These are phyloP conservation scores for Protobothrops flavoviridis DNA, from an alignment of 2,113 vertebrate species.

Conservation along the genomic window DNA sequence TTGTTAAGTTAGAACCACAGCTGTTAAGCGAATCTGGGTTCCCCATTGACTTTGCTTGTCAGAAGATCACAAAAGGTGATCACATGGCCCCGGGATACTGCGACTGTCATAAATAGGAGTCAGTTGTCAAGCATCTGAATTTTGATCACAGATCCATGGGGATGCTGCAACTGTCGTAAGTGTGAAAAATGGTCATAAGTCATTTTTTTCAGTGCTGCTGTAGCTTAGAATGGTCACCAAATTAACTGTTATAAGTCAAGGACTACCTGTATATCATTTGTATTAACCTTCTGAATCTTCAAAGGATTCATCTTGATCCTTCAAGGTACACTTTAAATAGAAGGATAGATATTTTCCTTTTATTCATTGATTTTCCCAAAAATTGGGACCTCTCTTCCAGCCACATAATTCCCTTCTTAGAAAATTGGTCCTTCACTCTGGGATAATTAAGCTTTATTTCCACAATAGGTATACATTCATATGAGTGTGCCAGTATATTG, in stretches of 20 bases:
- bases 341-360: neutral
- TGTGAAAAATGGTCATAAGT: neutral
- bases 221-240: neutral
- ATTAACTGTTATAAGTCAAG: neutral
- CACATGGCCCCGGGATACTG: neutral
- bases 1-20: neutral
- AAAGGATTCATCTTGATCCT: neutral
- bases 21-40: neutral
- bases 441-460: neutral
- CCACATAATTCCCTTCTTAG: neutral
- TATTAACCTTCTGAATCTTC: neutral
- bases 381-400: neutral
- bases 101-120: neutral
- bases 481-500: neutral
- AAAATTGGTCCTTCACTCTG: neutral
- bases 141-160: neutral
- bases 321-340: rapidly evolving
- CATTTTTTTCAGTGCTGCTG: neutral
- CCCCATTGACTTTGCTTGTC: neutral
- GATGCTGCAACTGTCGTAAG: neutral
- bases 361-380: neutral
- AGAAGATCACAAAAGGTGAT: neutral
- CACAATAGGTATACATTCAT: neutral
- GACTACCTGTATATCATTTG: neutral
- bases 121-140: neutral